These are phyloP conservation scores for Dendrolimus houi DNA, from an alignment of 2,888 invertebrate species.

Conservation along the genomic window DNA sequence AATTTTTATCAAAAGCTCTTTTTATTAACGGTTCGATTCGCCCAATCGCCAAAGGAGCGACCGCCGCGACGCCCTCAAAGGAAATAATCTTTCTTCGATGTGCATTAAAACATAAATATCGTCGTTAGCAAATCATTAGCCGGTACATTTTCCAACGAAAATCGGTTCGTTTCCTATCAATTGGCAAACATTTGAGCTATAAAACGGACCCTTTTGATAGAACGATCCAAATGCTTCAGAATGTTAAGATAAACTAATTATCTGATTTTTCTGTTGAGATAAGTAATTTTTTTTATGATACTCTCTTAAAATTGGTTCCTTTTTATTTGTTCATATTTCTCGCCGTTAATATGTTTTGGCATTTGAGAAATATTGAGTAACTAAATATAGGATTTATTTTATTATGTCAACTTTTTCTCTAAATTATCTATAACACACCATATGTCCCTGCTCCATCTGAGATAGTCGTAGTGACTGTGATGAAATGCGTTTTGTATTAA, in stretches of 20 bases:
- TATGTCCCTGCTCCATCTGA: too few relatives aligned
- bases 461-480: too few relatives aligned
- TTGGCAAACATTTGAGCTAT: slow-evolving; percentile 34
- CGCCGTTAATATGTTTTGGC: too few relatives aligned
- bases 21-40: not conserved
- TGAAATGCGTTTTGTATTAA: too few relatives aligned
- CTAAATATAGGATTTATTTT: too few relatives aligned
- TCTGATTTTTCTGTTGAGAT: slow-evolving; percentile 11
- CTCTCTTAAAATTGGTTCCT: not conserved
- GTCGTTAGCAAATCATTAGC: slow-evolving; percentile 76
- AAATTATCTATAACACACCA: too few relatives aligned
- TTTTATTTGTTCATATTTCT: too few relatives aligned
- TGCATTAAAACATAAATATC: slow-evolving; percentile 73
- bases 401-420: too few relatives aligned
- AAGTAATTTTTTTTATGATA: slow-evolving; percentile 1
- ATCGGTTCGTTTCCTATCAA: slow-evolving; percentile 52
- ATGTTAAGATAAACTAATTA: slow-evolving; percentile 18
- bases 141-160: slow-evolving; percentile 50
- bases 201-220: slow-evolving; percentile 11
- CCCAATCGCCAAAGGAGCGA: slow-evolving; percentile 8
- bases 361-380: too few relatives aligned
- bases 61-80: slow-evolving; percentile 51
- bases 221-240: not conserved
- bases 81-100: slow-evolving; percentile 62
- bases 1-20: not conserved